Percentiles rank a stretch among this genome's conserved stretches.
Evolutionary conservation across 2,888 invertebrate genomes (phyloP).

Genomic region (Meliscaeva auricollis): DNA sequence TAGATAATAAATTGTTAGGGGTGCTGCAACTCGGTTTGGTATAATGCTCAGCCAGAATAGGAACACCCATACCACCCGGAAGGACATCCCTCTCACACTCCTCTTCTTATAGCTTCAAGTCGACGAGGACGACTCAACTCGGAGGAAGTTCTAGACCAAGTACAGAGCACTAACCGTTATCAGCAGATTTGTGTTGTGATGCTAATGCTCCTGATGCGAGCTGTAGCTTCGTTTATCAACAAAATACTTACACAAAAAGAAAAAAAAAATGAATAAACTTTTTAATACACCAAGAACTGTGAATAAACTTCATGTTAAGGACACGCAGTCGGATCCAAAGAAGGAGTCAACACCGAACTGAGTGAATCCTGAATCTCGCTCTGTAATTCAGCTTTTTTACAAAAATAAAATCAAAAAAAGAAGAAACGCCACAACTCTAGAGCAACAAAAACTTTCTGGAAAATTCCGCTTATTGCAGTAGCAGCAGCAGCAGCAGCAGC

Average conservation of each 20-base stretch:
- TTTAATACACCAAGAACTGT: constrained; percentile 72
- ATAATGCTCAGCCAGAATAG: constrained; percentile 26
- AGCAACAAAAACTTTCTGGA: constrained; percentile 52
- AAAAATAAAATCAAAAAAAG: constrained; percentile 9
- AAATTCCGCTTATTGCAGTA: constrained; percentile 63
- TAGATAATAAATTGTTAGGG: constrained; percentile 67
- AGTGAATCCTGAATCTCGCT: constrained; percentile 45
- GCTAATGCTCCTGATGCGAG: constrained; percentile 74
- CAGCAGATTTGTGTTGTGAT: constrained; percentile 75
- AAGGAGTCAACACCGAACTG: constrained; percentile 18
- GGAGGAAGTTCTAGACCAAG: constrained; percentile 58
- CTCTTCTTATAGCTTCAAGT: constrained; percentile 11
- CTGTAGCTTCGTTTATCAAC: constrained; percentile 68
- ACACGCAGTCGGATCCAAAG: constrained; percentile 51
- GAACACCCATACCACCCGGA: not conserved
- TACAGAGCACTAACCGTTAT: constrained; percentile 74
- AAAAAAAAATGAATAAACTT: constrained; percentile 51
- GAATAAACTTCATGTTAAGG: constrained; percentile 67
- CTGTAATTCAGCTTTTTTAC: constrained; percentile 30
- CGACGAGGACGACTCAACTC: constrained; percentile 38
- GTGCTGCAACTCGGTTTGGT: constrained; percentile 57
- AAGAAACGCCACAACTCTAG: constrained; percentile 25
- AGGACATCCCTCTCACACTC: constrained; percentile 23
- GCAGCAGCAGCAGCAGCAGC: constrained; percentile 47
- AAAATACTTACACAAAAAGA: constrained; percentile 36